phyloP scores from a whole-genome alignment of 1,140 invertebrate species.

The Drosophila nigromelanica region DNA sequence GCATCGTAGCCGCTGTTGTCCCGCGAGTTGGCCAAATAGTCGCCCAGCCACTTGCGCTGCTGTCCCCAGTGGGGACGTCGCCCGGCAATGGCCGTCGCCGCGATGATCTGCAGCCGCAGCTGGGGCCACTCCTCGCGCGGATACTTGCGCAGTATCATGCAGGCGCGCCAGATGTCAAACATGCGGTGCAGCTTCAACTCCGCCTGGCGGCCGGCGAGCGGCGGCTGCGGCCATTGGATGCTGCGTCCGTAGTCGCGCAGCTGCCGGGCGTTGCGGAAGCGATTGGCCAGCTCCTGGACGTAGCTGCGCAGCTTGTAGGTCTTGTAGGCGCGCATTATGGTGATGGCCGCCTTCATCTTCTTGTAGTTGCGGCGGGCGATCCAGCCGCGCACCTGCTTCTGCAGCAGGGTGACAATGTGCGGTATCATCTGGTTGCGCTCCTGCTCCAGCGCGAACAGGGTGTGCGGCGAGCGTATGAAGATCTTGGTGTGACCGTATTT shows the following conservation, averaged over 20 bases:
- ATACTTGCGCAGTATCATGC: slow-evolving; percentile 92
- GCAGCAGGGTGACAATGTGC: slow-evolving; percentile 94
- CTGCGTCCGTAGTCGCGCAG: slow-evolving; percentile 91
- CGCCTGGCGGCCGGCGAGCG: slow-evolving; percentile 87
- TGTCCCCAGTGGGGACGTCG: slow-evolving; percentile 93
- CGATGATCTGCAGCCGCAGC: slow-evolving; percentile 91
- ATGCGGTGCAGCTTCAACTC: slow-evolving; percentile 85
- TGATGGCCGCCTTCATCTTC: slow-evolving; percentile 92
- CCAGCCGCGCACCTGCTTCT: slow-evolving; percentile 96
- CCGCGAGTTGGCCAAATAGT: slow-evolving; percentile 91
- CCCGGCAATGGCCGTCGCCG: slow-evolving; percentile 90
- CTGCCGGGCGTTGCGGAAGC: slow-evolving; percentile 86
- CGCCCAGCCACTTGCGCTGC: slow-evolving; percentile 94
- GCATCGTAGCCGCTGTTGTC: slow-evolving; percentile 91
- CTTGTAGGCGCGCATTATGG: slow-evolving; percentile 93
- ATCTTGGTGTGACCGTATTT: slow-evolving; percentile 97
- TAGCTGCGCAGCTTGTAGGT: slow-evolving; percentile 93
- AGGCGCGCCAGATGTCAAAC: slow-evolving; percentile 92
- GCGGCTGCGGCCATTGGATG: slow-evolving; percentile 92
- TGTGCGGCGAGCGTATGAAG: slow-evolving; percentile 95
- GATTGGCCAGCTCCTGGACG: slow-evolving; percentile 87
- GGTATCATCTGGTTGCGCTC: slow-evolving; percentile 92
- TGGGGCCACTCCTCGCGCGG: slow-evolving; percentile 94
- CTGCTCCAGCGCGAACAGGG: slow-evolving; percentile 94
- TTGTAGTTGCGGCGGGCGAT: slow-evolving; percentile 91